Conservation (phyloP, 2,113 vertebrate genomes). For the Pampusana beccarii region DNA sequence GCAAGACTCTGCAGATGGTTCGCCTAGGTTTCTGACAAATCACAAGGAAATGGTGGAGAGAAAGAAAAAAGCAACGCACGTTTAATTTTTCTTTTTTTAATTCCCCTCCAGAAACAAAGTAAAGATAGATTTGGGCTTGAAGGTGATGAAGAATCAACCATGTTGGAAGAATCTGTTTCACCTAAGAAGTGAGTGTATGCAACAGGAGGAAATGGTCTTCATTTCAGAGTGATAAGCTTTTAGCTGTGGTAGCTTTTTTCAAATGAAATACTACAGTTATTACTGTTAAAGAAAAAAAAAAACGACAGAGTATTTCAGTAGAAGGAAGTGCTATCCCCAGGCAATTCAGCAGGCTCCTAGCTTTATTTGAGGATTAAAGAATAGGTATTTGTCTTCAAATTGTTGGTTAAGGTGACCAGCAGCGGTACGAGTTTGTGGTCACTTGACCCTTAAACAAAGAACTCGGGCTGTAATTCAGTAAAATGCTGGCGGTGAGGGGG, state of each 20-base stretch:
- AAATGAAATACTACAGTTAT: background rate
- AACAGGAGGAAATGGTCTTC: background rate
- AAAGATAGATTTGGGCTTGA: slow-evolving; percentile 98
- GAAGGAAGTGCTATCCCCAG: background rate
- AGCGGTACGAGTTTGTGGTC: background rate
- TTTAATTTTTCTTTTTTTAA: background rate
- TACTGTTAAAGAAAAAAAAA: background rate
- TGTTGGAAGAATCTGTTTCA: slow-evolving; percentile 97
- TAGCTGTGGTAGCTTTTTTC: background rate
- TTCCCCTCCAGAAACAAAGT: slow-evolving; percentile 89
- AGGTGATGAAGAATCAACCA: slow-evolving; percentile 97
- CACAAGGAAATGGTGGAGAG: background rate
- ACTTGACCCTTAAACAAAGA: background rate
- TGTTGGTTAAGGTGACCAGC: background rate
- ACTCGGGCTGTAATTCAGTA: background rate
- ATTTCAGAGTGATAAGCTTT: background rate
- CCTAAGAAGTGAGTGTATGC: slow-evolving; percentile 90
- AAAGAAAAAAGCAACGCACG: background rate
- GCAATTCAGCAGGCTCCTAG: background rate
- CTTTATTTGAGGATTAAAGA: background rate
- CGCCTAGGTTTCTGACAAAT: background rate
- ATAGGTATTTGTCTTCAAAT: background rate
- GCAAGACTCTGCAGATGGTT: background rate
- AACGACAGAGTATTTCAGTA: background rate
- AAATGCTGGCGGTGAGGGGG: background rate